Evolutionary conservation across 2,888 invertebrate genomes (phyloP), one percentile per base, ranked within the genome.

Genomic region (Agrochola circellaris): DNA sequence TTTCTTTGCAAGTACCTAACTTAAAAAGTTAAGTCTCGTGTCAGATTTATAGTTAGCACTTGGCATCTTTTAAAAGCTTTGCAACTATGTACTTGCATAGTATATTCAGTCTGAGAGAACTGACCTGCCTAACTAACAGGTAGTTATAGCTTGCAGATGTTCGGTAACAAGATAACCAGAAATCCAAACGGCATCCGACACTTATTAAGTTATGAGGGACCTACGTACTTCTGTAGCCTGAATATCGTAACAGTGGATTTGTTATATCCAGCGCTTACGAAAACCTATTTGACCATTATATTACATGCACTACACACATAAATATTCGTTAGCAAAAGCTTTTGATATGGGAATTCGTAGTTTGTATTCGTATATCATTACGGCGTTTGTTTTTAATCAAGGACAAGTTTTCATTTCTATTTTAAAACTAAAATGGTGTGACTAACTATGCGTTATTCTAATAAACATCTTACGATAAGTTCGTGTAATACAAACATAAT

Each of bases 161-260:
- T 66, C 48, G 54, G 54, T 78, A 78, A 83, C 83, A 60, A 83
- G 78, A 69, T 80, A 80, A 54, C 60, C 45, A 54, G 62, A 58
- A 78, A 38, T 83, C n/a, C 58, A 56, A 70, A 78, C 45, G 38
- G 58, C n/a, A 65, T 60, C 64, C 64, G 34, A 65, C 30, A 66
- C 79, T 77, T 65, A 83, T 84, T 84, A 34, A 17, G 65, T 67
- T 79, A 61, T 42, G 23, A 58, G 26, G 15, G 70, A 60, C 65
- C 20, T 64, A 5, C 13, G 20, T 51, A 76, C 23, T 45, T 64
- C 62, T 62, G 17, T 51, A 66, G 34, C 42, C 13, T 20, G 38
- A 42, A 56, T 62, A 42, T 51, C 13, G 48, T 42, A 42, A 42
- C 30, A 54, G 38, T 76, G 77, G 13, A 23, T 75, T 62, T 30